phyloP scores from a whole-genome alignment of 2,797 vertebrate genomes.

The Tarsius wallacei region DNA sequence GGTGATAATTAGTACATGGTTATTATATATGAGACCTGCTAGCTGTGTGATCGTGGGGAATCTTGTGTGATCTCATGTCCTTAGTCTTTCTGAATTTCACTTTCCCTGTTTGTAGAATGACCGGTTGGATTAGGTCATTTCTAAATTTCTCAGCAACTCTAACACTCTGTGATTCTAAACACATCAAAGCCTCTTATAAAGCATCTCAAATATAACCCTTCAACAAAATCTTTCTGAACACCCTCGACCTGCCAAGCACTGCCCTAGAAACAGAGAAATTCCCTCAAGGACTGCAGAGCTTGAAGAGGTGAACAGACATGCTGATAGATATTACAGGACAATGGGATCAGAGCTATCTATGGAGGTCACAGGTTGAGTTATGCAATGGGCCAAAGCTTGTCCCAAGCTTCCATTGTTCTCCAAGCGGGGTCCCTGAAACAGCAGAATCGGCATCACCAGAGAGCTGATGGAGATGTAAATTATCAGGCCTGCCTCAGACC shows the following conservation, averaged over 20 bases:
- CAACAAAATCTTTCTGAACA: slow-evolving; percentile 59
- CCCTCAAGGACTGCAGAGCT: background rate
- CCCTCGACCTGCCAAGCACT: background rate
- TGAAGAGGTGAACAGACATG: background rate
- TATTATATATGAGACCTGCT: background rate
- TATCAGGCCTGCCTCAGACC: background rate
- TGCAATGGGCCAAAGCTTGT: background rate
- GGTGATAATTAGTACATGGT: background rate
- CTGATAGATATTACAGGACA: background rate
- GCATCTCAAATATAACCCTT: slow-evolving; percentile 59
- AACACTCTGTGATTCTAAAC: slow-evolving; percentile 47
- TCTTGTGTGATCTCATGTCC: background rate
- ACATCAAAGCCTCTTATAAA: slow-evolving; percentile 49
- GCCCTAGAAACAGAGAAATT: slow-evolving; percentile 50
- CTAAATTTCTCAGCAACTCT: background rate
- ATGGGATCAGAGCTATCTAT: background rate
- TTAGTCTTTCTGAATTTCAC: slow-evolving; percentile 20
- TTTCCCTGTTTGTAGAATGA: slow-evolving; percentile 36
- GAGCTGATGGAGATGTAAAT: background rate
- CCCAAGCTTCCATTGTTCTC: background rate
- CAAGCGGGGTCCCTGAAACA: background rate
- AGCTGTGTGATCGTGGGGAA: background rate
- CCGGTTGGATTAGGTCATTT: slow-evolving; percentile 24
- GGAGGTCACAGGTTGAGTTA: background rate
- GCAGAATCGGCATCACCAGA: background rate